Evolutionary conservation across 2,113 vertebrate species (phyloP).

Genomic region (Columba janthina): DNA sequence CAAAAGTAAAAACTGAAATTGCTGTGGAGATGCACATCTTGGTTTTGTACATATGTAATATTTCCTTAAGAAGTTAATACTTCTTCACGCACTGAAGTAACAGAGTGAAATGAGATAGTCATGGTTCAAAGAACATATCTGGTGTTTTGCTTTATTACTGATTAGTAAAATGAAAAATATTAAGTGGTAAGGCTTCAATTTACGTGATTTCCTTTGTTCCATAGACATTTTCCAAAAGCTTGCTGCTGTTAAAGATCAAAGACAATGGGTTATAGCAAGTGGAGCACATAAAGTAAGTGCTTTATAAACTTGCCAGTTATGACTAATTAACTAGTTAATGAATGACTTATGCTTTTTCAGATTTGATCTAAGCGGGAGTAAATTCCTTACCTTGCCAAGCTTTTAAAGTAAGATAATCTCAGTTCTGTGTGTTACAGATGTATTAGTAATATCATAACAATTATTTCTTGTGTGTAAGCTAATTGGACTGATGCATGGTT

Average conservation of each 20-base stretch:
- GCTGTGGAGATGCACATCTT: not conserved
- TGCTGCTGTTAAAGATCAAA: conserved; percentile 79
- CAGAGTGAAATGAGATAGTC: not conserved
- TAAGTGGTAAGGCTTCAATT: not conserved
- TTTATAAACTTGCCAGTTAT: not conserved
- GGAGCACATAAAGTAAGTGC: conserved; percentile 82
- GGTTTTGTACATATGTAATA: not conserved
- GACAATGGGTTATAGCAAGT: conserved; percentile 78
- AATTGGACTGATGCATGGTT: not conserved
- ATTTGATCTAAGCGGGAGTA: not conserved
- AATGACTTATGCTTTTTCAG: not conserved
- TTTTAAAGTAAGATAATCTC: not conserved
- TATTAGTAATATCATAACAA: not conserved
- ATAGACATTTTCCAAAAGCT: conserved; percentile 91
- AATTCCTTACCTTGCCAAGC: not conserved
- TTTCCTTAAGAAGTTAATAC: not conserved
- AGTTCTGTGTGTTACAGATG: not conserved
- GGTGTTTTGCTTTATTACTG: not conserved
- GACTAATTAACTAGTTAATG: not conserved
- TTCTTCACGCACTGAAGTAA: not conserved
- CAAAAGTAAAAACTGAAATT: not conserved
- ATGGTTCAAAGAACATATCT: not conserved
- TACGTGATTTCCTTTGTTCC: conserved; percentile 2
- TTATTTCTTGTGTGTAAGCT: not conserved
- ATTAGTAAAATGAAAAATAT: not conserved